Percentiles rank a stretch among this genome's conserved stretches.
Conservation (phyloP, 2,888 invertebrate species). For the Calameuta filiformis region DNA sequence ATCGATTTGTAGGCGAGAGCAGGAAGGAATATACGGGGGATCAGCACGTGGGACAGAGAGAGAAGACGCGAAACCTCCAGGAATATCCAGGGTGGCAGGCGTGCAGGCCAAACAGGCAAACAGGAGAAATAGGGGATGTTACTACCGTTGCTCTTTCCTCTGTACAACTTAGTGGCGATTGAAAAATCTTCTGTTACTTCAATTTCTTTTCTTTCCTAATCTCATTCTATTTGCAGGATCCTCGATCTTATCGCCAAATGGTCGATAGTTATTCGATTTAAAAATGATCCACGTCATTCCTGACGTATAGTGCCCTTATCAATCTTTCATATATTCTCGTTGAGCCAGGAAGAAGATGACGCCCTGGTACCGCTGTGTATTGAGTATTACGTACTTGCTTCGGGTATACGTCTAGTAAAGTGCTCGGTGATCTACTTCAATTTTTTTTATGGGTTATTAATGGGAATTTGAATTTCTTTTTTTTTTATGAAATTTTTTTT, state of each 20-base stretch:
- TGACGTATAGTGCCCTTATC: too few relatives aligned
- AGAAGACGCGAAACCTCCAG: slow-evolving; percentile 1
- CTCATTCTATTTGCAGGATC: not conserved
- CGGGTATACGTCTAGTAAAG: too few relatives aligned
- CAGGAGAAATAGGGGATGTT: not conserved
- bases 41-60: slow-evolving; percentile 14
- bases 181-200: not conserved
- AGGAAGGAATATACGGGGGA: slow-evolving; percentile 23
- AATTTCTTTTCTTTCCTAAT: not conserved
- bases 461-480: too few relatives aligned
- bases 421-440: too few relatives aligned
- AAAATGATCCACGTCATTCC: not conserved
- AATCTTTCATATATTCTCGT: too few relatives aligned
- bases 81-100: slow-evolving; percentile 10
- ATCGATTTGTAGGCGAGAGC: slow-evolving; percentile 53
- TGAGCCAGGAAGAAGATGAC: too few relatives aligned
- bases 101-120: not conserved
- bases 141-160: not conserved
- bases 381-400: too few relatives aligned
- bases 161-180: too few relatives aligned
- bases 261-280: not conserved
- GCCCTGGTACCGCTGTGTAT: too few relatives aligned
- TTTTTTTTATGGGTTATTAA: too few relatives aligned
- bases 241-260: not conserved
- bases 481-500: too few relatives aligned